Conservation (phyloP, 2,888 invertebrate genomes). For the Oligia fasciuncula region DNA sequence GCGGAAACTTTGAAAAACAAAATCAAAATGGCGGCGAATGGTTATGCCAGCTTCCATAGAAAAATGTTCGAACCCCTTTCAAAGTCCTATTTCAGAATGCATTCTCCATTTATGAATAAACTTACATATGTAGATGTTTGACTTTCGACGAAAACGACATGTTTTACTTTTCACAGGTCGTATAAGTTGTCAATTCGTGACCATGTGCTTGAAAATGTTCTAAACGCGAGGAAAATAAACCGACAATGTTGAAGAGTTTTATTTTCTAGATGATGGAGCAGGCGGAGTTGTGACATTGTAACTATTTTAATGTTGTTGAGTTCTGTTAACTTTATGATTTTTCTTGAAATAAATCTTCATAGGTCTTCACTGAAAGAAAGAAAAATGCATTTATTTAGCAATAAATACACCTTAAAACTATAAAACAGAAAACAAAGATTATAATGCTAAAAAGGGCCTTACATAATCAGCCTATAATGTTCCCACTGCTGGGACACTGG, state of each 20-base stretch:
- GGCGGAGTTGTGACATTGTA: background rate
- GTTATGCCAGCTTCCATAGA: too few species aligned
- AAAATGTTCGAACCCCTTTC: background rate
- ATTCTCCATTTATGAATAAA: slow-evolving; percentile 11
- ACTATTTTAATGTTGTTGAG: slow-evolving; percentile 6
- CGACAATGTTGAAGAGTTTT: slow-evolving; percentile 24
- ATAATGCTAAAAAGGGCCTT: too few species aligned
- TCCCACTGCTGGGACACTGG: too few species aligned
- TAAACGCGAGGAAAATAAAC: slow-evolving; percentile 48
- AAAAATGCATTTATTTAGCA: too few species aligned
- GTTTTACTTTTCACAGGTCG: slow-evolving; percentile 12
- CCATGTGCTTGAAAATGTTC: slow-evolving; percentile 28
- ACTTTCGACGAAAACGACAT: background rate
- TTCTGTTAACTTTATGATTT: background rate
- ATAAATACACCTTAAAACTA: too few species aligned
- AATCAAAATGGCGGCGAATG: too few species aligned
- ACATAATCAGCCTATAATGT: too few species aligned
- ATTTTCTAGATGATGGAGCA: slow-evolving; percentile 8
- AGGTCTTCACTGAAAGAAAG: background rate
- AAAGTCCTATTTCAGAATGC: background rate
- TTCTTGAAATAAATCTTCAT: background rate
- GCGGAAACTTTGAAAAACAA: too few species aligned
- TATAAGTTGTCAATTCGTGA: slow-evolving; percentile 47
- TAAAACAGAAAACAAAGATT: too few species aligned
- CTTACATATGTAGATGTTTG: background rate